These are phyloP conservation scores for Polydrusus tereticollis DNA, from an alignment of 2,888 invertebrate genomes.

Conservation along the genomic window DNA sequence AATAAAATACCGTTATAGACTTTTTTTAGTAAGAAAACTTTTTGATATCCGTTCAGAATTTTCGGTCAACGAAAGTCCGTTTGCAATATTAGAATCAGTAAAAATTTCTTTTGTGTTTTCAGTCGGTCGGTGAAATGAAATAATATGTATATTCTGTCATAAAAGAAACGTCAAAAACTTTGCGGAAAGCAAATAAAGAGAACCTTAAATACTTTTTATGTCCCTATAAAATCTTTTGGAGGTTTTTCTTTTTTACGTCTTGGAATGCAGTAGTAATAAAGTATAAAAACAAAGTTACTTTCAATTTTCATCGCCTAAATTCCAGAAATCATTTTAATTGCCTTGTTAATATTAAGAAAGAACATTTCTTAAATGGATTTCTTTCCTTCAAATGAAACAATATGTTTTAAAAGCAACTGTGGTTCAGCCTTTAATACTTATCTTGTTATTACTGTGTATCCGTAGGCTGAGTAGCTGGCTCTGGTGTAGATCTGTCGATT, in stretches of 20 bases:
- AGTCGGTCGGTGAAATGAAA: not conserved
- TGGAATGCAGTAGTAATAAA: too few relatives aligned
- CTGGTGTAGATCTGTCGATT: too few relatives aligned
- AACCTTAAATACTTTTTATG: not conserved
- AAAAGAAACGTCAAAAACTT: slow-evolving; percentile 11
- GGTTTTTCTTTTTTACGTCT: not conserved
- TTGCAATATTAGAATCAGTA: not conserved
- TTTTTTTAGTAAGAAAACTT: slow-evolving; percentile 35
- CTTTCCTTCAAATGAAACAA: too few relatives aligned
- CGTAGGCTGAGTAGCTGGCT: too few relatives aligned
- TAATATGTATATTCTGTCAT: slow-evolving; percentile 25
- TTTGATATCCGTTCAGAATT: slow-evolving; percentile 30
- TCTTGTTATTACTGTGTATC: too few relatives aligned
- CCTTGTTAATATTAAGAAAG: too few relatives aligned
- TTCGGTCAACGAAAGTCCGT: not conserved
- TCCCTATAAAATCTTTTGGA: not conserved
- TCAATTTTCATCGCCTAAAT: too few relatives aligned
- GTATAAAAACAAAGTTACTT: too few relatives aligned
- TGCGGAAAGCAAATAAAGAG: not conserved
- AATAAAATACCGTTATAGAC: slow-evolving; percentile 32
- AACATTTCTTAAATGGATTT: too few relatives aligned
- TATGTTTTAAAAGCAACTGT: too few relatives aligned
- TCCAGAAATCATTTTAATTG: too few relatives aligned
- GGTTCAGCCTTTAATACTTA: too few relatives aligned
- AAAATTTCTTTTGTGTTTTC: not conserved